These are phyloP conservation scores for Aphelinus certus DNA, from an alignment of 1,140 invertebrate species.

Conservation along the genomic window DNA sequence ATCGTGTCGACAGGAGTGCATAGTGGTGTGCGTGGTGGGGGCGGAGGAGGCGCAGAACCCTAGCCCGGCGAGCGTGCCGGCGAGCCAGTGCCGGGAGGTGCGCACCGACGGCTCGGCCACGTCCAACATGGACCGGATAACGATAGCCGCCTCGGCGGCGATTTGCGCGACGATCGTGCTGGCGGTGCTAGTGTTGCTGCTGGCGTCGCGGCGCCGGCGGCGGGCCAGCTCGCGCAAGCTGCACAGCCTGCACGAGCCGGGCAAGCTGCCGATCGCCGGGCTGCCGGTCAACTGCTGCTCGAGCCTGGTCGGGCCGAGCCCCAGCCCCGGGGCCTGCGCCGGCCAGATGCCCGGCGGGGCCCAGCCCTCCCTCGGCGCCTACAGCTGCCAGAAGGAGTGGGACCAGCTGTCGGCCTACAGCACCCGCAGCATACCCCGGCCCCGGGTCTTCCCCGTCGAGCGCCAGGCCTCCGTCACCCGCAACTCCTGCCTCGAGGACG, in stretches of 20 bases:
- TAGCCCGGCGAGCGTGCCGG: slow-evolving; percentile 85
- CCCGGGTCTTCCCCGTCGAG: slow-evolving; percentile 80
- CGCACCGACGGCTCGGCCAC: slow-evolving; percentile 81
- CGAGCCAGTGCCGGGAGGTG: slow-evolving; percentile 88
- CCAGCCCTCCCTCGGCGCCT: slow-evolving; percentile 80
- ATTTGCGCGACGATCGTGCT: slow-evolving; percentile 92
- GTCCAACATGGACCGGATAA: slow-evolving; percentile 93
- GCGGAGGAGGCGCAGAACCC: slow-evolving; percentile 87
- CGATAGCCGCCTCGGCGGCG: slow-evolving; percentile 91
- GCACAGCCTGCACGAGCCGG: slow-evolving; percentile 75
- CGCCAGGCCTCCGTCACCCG: slow-evolving; percentile 72
- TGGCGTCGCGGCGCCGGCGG: slow-evolving; percentile 76
- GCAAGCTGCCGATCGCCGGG: slow-evolving; percentile 69
- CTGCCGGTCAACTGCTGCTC: slow-evolving; percentile 80
- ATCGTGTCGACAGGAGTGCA: slow-evolving; percentile 72
- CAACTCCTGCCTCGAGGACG: slow-evolving; percentile 73
- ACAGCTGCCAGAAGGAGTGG: slow-evolving; percentile 89
- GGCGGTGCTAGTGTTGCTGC: slow-evolving; percentile 87
- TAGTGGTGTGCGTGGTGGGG: slow-evolving; percentile 91
- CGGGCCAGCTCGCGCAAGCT: slow-evolving; percentile 71
- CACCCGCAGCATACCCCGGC: slow-evolving; percentile 86
- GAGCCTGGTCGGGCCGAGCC: slow-evolving; percentile 71
- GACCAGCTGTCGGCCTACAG: slow-evolving; percentile 93
- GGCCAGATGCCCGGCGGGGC: slow-evolving; percentile 73
- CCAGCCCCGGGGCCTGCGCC: slow-evolving; percentile 72